Conservation (phyloP, 2,888 invertebrate genomes). For the Mylabris sibirica region DNA sequence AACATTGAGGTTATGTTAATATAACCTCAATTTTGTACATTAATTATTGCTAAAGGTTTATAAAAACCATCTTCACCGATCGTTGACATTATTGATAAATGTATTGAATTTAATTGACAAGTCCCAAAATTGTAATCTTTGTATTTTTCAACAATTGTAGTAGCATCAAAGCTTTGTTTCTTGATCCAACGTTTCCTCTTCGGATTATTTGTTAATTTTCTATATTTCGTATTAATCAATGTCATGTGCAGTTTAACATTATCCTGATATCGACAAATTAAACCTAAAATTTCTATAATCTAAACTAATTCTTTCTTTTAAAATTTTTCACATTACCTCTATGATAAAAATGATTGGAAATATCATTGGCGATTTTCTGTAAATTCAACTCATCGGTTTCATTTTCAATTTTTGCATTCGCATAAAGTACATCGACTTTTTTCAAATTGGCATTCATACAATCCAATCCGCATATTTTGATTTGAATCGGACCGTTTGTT, state of each 20-base stretch:
- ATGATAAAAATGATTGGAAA: slow-evolving; percentile 68
- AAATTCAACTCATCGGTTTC: slow-evolving; percentile 64
- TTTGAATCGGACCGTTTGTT: slow-evolving; percentile 53
- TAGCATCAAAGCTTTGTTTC: slow-evolving; percentile 69
- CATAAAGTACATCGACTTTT: slow-evolving; percentile 83
- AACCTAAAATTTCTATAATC: slow-evolving; percentile 57
- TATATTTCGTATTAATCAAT: slow-evolving; percentile 59
- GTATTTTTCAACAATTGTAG: slow-evolving; percentile 71
- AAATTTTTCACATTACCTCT: slow-evolving; percentile 63
- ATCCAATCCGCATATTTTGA: slow-evolving; percentile 78
- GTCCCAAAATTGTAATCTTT: slow-evolving; percentile 77
- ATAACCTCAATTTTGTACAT: neutral
- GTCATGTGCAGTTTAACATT: slow-evolving; percentile 87
- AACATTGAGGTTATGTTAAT: slow-evolving; percentile 13
- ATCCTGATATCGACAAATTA: slow-evolving; percentile 64
- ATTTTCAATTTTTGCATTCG: slow-evolving; percentile 64
- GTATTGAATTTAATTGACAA: slow-evolving; percentile 69
- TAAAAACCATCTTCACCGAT: slow-evolving; percentile 71
- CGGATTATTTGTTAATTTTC: slow-evolving; percentile 35
- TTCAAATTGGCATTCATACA: slow-evolving; percentile 91
- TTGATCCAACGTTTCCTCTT: slow-evolving; percentile 46
- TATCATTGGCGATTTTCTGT: slow-evolving; percentile 70
- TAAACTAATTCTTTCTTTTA: slow-evolving; percentile 12
- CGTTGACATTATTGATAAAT: slow-evolving; percentile 71
- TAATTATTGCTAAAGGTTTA: slow-evolving; percentile 39